Conservation (phyloP, 2,113 vertebrate genomes). For the Speoplatyrhinus poulsoni region DNA sequence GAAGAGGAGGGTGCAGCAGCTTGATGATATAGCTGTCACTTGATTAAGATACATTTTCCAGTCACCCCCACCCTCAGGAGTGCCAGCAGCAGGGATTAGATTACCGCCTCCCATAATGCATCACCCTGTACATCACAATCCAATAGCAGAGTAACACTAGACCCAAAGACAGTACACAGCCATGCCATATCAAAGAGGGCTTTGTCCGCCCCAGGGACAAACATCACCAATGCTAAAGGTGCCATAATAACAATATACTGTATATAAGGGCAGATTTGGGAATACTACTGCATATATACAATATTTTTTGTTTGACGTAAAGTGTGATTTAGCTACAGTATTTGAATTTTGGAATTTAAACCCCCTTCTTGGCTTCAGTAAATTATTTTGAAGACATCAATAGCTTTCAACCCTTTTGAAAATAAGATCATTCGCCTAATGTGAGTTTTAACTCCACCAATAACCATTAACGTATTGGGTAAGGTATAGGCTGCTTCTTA, state of each 20-base stretch:
- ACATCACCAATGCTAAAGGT: slow-evolving; percentile 18
- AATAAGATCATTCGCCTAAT: too few species aligned
- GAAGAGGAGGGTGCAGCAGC: background rate
- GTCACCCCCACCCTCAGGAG: slow-evolving; percentile 63
- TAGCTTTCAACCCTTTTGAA: too few species aligned
- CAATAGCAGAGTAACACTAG: slow-evolving; percentile 45
- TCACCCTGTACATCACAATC: slow-evolving; percentile 61
- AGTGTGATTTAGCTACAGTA: too few species aligned
- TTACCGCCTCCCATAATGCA: slow-evolving; percentile 71
- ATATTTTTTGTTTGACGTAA: background rate
- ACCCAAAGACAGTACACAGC: slow-evolving; percentile 1
- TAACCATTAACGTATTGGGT: too few species aligned
- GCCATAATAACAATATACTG: background rate
- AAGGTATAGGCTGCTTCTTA: background rate
- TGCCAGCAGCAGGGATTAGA: slow-evolving; percentile 65
- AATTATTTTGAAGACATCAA: too few species aligned
- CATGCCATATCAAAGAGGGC: slow-evolving; percentile 19
- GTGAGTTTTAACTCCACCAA: too few species aligned
- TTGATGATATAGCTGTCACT: slow-evolving; percentile 55
- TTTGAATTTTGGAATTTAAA: too few species aligned
- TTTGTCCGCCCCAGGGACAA: slow-evolving; percentile 32
- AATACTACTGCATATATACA: background rate
- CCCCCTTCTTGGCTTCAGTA: too few species aligned
- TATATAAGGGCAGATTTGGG: slow-evolving; percentile 24
- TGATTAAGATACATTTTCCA: slow-evolving; percentile 73